Evolutionary conservation across 30 jellyfish, hydroid and myxozoan genomes (phyloP).

Genomic region (Aurelia coerulea): DNA sequence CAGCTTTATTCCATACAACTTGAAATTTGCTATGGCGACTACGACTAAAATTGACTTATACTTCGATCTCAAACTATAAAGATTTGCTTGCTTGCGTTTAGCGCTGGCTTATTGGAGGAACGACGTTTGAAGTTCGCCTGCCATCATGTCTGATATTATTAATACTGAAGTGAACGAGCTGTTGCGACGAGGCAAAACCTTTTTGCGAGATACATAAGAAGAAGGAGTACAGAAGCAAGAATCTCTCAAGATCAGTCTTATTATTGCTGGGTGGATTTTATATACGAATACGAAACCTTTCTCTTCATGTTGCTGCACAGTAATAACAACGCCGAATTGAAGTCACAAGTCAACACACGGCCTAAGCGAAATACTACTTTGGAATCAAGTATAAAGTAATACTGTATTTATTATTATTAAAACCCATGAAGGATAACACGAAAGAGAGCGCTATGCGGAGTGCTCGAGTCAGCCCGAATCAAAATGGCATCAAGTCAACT

Average conservation of each 20-base stretch:
- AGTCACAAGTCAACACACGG: too few relatives aligned
- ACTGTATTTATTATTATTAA: neutral
- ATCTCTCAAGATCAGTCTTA: neutral
- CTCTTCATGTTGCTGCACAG: neutral
- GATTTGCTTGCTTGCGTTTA: too few relatives aligned
- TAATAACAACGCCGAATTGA: too few relatives aligned
- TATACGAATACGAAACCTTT: neutral
- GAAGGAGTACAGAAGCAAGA: neutral
- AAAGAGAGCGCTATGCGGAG: slow-evolving; percentile 67
- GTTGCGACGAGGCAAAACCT: too few relatives aligned
- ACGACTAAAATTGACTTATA: slow-evolving; percentile 22
- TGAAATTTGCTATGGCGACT: slow-evolving; percentile 62
- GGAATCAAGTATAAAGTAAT: too few relatives aligned
- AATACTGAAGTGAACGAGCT: too few relatives aligned
- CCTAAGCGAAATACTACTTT: too few relatives aligned
- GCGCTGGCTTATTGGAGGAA: too few relatives aligned
- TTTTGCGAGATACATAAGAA: too few relatives aligned
- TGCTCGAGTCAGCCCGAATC: slow-evolving; percentile 70
- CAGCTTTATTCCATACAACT: slow-evolving; percentile 19
- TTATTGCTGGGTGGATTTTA: neutral
- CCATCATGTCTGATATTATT: too few relatives aligned
- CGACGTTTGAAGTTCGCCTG: too few relatives aligned
- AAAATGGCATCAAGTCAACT: slow-evolving; percentile 48
- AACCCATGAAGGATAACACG: slow-evolving; percentile 51
- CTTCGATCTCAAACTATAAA: neutral